Evolutionary conservation across 2,888 invertebrate species (phyloP), one percentile per base, ranked within the genome.

Genomic region (Orthonevra nobilis): DNA sequence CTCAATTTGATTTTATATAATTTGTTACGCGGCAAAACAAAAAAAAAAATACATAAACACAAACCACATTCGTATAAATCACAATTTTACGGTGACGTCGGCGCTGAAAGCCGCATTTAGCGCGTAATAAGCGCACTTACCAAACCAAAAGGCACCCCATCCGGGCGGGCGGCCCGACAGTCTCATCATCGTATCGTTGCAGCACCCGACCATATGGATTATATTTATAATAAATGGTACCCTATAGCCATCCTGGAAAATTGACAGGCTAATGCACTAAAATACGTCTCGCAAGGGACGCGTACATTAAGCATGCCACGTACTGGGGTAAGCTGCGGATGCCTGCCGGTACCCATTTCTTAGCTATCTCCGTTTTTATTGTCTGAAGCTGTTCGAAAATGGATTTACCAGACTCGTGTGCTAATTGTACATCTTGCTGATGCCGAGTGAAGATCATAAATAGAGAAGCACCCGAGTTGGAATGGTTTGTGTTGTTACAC

Each of bases 81-180:
- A 75, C 63, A 28, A 38, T 69, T 63, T 69, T 69, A 75, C 34
- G 61, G 75, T 69, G 74, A 74, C 63, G 75, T 75, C 48, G 61
- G 34, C 40, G 69, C 63, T 75, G 75, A 75, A 69, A 75, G 75
- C 75, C 69, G 56, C 48, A 75, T 75, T 75, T 75, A 75, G 75
- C 75, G 56, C 56, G 46, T 75, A 75, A 69, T 69, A 75, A 69
- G 63, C 75, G 63, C 75, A 75, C 69, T 69, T 69, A 54, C 32
- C 26, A 20, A 46, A 38, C 46, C 50, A 19, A 54, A 54, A 12
- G 48, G 54, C 69, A 69, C 69, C 61, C 74, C 74, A 75, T 75
- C 74, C 69, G 61, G 74, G 74, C 46, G 68, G n/a, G n/a, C 5
- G 3, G 54, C 26, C 32, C 14, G 32, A 3, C 30, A 58, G 56